Base-by-base conservation (phyloP, 2,113 vertebrate species). In the Periophthalmodon schlosseri region DNA sequence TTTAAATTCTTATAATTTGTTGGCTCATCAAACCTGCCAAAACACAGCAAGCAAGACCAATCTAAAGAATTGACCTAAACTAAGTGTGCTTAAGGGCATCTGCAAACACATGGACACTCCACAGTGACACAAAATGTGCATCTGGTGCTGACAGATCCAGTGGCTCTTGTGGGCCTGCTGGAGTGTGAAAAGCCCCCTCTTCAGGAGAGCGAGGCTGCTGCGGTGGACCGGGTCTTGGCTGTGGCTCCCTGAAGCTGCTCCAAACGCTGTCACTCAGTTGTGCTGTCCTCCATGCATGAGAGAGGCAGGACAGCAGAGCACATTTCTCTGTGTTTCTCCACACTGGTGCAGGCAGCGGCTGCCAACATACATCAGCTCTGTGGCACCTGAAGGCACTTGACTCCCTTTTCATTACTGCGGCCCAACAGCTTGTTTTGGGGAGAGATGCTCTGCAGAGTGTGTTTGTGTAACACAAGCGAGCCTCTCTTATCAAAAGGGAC, bases 181-280 rank as follows among this genome's bases (percentile, higher is more conserved):
- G 78, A 74, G 77, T 84, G 89, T 87, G 80, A 81, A 86, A 76
- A 84, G 81, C 73, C 80, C 77, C 84, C 74, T 68, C 70, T 68
- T 66, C 70, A 66, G 69, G 74, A 74, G 75, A 75, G 15, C 18
- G 77, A 77, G 80, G 77, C 77, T 86, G 79, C 84, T 81, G 75
- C 84, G 79, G 75, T 88, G 88, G 85, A 76, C 76, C 78, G 80
- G 87, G 87, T 89, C 85, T 85, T 91, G 89, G 91, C 89, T 84
- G 69, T 61, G 52, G 81, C 80, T 84, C 73, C 77, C 79, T 81
- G 77, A 88, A 67, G 70, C 72, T 68, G 81, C 84, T 92, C 91
- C 91, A 93, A 89, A 82, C 81, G 68, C 89, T 88, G 91, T 91
- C 92, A 93, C 77, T 91, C 91, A 89, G 88, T 82, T 85, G 78